phyloP scores from a whole-genome alignment of 2,888 invertebrate species.

The Aromia moschata region DNA sequence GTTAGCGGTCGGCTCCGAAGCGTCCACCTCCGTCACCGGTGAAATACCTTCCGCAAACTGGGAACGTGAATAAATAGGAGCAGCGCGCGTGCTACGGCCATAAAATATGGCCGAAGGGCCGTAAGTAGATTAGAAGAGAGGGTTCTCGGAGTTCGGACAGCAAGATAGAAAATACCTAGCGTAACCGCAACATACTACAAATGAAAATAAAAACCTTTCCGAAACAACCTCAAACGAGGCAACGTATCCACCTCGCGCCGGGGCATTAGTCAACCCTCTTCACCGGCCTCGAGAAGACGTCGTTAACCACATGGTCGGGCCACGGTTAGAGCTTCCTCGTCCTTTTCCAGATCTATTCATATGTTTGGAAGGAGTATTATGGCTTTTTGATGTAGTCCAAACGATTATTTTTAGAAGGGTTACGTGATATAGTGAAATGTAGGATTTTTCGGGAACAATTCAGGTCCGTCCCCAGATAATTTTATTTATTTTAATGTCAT shows the following conservation, averaged over 20 bases:
- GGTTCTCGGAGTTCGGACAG: constrained; percentile 24
- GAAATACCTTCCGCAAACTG: neutral
- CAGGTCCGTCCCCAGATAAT: too few relatives aligned
- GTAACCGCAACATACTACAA: constrained; percentile 44
- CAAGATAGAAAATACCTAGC: constrained; percentile 44
- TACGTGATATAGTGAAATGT: too few relatives aligned
- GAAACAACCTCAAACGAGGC: constrained; percentile 43
- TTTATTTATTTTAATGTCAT: too few relatives aligned
- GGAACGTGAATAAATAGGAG: neutral
- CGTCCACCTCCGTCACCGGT: too few relatives aligned
- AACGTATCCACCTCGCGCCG: constrained; percentile 45
- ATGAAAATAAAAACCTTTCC: constrained; percentile 46
- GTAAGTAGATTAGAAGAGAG: constrained; percentile 30
- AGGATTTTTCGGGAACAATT: too few relatives aligned
- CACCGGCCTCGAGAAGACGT: constrained; percentile 52
- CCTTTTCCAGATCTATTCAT: constrained; percentile 21
- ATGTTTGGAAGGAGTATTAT: constrained; percentile 6
- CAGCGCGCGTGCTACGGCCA: constrained; percentile 10
- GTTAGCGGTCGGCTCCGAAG: too few relatives aligned
- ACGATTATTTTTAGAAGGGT: too few relatives aligned
- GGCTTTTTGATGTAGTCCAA: too few relatives aligned
- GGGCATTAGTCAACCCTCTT: constrained; percentile 58
- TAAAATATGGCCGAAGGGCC: constrained; percentile 20
- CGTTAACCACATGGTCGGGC: constrained; percentile 52
- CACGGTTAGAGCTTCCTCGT: constrained; percentile 31